These are phyloP conservation scores for Gobio gobio DNA, from an alignment of 2,113 vertebrate species.

Conservation along the genomic window DNA sequence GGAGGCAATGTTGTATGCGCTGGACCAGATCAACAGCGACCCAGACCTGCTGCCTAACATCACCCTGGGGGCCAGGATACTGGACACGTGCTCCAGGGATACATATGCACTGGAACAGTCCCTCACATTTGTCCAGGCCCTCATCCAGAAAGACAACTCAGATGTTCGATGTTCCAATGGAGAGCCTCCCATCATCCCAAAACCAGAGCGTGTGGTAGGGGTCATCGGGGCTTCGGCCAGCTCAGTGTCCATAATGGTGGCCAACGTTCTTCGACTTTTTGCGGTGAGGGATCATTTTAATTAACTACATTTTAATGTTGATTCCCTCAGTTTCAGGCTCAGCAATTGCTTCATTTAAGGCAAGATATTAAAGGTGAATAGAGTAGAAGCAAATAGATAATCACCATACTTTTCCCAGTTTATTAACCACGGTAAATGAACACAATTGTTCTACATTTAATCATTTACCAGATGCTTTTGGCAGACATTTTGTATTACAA, in stretches of 20 bases:
- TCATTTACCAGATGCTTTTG: no score
- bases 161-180: conserved; percentile 84
- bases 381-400: no score
- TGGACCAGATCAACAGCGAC: conserved; percentile 90
- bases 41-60: conserved; percentile 87
- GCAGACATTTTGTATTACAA: neutral
- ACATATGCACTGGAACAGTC: conserved; percentile 93
- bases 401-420: neutral
- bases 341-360: neutral
- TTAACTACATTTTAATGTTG: neutral
- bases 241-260: conserved; percentile 90
- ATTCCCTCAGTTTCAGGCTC: neutral
- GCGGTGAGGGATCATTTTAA: conserved; percentile 72
- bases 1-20: conserved; percentile 91
- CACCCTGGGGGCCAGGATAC: conserved; percentile 86
- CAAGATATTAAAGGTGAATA: no score
- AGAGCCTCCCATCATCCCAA: conserved; percentile 79
- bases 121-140: conserved; percentile 88
- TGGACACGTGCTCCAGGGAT: conserved; percentile 90
- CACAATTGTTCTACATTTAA: neutral
- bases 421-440: neutral
- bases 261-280: conserved; percentile 89
- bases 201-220: conserved; percentile 85
- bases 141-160: conserved; percentile 83
- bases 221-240: conserved; percentile 90